A percentile compares a stretch with the other conserved stretches of the same genome.
Conservation (phyloP, 2,888 invertebrate genomes). For the Agrochola circellaris region DNA sequence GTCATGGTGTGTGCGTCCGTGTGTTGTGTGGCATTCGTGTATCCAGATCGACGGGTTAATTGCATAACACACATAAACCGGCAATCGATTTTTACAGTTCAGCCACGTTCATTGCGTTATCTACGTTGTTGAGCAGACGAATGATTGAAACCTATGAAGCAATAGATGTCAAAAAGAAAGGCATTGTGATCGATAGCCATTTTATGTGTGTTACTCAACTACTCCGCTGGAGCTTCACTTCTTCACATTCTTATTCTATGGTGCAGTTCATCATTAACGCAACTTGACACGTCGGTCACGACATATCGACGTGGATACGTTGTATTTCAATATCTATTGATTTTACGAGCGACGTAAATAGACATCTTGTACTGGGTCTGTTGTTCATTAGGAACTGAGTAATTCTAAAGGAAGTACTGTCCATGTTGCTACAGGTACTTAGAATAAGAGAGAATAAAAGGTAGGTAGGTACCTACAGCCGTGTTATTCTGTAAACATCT, state of each 20-base stretch:
- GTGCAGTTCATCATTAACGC: slow-evolving; percentile 38
- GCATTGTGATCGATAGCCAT: background rate
- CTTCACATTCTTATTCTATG: slow-evolving; percentile 20
- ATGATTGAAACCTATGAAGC: background rate
- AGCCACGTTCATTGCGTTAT: background rate
- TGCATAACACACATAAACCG: background rate
- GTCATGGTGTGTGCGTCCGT: background rate
- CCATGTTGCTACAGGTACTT: background rate
- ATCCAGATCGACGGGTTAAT: background rate
- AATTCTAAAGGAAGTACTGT: slow-evolving; percentile 1
- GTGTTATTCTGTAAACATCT: too few species aligned
- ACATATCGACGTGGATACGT: slow-evolving; percentile 52
- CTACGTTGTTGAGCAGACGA: background rate
- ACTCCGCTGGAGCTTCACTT: background rate
- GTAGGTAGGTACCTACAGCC: background rate
- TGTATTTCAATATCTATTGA: slow-evolving; percentile 51
- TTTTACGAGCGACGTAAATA: slow-evolving; percentile 31
- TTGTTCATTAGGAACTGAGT: slow-evolving; percentile 6
- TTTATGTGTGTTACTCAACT: background rate
- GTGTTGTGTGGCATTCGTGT: background rate
- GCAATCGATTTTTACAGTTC: background rate
- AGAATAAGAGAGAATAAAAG: background rate
- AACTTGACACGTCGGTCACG: slow-evolving; percentile 56
- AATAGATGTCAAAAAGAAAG: background rate
- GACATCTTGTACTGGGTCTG: slow-evolving; percentile 10